Evolutionary conservation across 2,113 vertebrate species (phyloP), one percentile per base, ranked within the genome.

Genomic region (Recurvirostra avosetta): DNA sequence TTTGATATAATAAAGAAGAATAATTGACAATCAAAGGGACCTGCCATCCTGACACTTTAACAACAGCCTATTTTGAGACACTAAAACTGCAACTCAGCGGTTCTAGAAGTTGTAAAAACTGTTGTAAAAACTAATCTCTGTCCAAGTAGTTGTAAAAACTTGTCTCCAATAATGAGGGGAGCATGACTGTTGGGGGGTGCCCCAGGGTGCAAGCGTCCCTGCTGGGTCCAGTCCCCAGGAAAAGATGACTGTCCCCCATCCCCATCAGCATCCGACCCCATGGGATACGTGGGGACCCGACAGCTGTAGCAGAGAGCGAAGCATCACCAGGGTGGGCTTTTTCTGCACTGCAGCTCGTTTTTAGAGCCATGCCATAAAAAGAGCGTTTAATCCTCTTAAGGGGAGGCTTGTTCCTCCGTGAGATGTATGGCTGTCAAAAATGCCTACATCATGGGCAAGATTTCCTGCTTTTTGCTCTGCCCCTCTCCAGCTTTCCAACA

Each of bases 31-130:
- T 25, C 68, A 36, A 25, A 59, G 70, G 30, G 59, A 94, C 34
- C 32, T 11, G 8, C 59, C 59, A 58, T 22, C 36, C 68, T 89
- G 90, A 83, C 49, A 58, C 27, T 87, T 96, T 92, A 92, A 86
- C 0, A 5, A 34, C 47, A 93, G 76, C 59, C 82, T 87, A 79
- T 93, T 96, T 87, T 72, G 76, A 92, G 91, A 85, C 59, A 71
- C 34, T 56, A 72, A 59, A 91, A 68, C 61, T 80, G 56, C 79
- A 92, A 86, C 49, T 97, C 95, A 70, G 96, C 12, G 5, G 8
- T 80, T 75, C 52, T n/a, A 32, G 53, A 63, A 83, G 94, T 49
- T 50, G 45, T 79, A 92, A 94, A 92, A 91, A 88, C 41, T 87
- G 76, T 30, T 73, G 55, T 94, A 85, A 95, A 93, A 95, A 2